Evolutionary conservation across 2,797 vertebrate species (phyloP), one percentile per base, ranked within the genome.

Genomic region (Chrysocyon brachyurus): DNA sequence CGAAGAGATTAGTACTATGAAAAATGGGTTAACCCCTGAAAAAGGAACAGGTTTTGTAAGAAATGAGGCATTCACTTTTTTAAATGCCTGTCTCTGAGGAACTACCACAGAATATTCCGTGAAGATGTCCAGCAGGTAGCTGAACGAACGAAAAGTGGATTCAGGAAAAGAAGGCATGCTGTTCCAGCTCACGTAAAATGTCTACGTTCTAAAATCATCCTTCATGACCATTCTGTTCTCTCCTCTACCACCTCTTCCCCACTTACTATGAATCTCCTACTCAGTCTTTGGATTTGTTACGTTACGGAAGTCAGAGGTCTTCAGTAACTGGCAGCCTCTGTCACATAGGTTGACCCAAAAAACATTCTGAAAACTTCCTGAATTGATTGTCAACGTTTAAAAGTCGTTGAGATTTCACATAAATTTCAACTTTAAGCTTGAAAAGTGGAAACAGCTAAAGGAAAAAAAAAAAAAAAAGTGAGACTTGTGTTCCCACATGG

Each of bases 151-250:
- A 93, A 86, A 86, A 91, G 10, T 68, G 40, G 64, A 96, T 49
- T 31, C 90, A 68, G 84, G 22, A 31, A 93, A 95, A 56, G 68
- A 92, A 87, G 61, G 24, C 87, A 96, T 15, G 36, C 16, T 24
- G 40, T 49, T 36, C 24, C 21, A 70, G 36, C 33, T 72, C 33
- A 59, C 68, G 92, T 26, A 90, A 91, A 93, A 82, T 75, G 12
- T 90, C 66, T 33, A 17, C 12, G 57, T 90, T 97, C 64, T 78
- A 86, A 96, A 97, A 87, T 61, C 12, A 12, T 91, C 73, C 73
- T 96, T 82, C 52, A 78, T 81, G 57, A 87, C 46, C 82, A 91
- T 28, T 78, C 52, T 52, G 46, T 81, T 72, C 26, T 63, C 61
- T 93, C 61, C 82, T 97, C 79, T n/a, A 72, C 49, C 31, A 90